Conservation (phyloP, 2,888 invertebrate genomes). For the Sphaerophoria rueppellii region DNA sequence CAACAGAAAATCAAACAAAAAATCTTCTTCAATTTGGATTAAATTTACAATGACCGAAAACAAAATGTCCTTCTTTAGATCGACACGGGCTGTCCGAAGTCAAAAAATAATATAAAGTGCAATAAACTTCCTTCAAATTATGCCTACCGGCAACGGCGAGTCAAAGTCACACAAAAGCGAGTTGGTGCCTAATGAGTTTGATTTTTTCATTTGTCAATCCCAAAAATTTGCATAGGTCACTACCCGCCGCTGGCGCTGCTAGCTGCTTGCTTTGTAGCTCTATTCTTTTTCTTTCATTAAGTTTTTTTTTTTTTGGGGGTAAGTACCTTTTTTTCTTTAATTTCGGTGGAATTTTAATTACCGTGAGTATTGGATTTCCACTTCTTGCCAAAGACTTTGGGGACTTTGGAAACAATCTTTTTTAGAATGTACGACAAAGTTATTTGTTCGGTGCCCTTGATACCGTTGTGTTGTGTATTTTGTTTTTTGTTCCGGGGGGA, state of each 20-base stretch:
- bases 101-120: neutral
- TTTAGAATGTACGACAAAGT: slow-evolving; percentile 7
- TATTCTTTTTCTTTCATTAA: neutral
- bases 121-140: slow-evolving; percentile 10
- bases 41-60: too few relatives aligned
- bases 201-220: slow-evolving; percentile 31
- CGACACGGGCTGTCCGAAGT: neutral
- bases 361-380: neutral
- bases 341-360: slow-evolving; percentile 21
- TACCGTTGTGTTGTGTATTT: slow-evolving; percentile 34
- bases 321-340: slow-evolving; percentile 1
- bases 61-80: neutral
- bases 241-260: neutral
- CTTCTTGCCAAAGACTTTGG: neutral
- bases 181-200: slow-evolving; percentile 32
- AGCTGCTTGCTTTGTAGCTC: neutral
- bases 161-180: too few relatives aligned
- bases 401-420: slow-evolving; percentile 16
- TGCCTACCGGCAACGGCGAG: neutral
- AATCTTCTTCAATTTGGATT: too few relatives aligned
- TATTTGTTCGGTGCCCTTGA: slow-evolving; percentile 40
- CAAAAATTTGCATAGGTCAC: slow-evolving; percentile 47
- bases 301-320: neutral
- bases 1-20: too few relatives aligned
- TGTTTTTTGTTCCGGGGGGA: slow-evolving; percentile 4